These are phyloP conservation scores for Phoeniculus purpureus DNA, from an alignment of 2,797 vertebrate genomes.

Conservation along the genomic window DNA sequence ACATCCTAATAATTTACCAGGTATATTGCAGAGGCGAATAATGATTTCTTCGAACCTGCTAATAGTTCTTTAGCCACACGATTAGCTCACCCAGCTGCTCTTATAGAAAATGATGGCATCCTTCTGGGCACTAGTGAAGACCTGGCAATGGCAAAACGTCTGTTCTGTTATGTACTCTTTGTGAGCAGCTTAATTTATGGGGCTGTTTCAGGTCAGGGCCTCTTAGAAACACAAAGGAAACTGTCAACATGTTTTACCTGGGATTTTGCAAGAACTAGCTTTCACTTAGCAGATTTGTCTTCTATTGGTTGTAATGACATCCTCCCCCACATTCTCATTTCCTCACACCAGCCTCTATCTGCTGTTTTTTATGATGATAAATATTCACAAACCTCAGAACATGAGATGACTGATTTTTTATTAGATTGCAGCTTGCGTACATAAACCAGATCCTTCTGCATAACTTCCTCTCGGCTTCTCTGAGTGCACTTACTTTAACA, in stretches of 20 bases:
- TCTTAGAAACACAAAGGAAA: constrained; percentile 9
- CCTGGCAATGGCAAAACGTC: background rate
- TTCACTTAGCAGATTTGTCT: background rate
- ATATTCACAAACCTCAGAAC: background rate
- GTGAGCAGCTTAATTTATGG: constrained; percentile 14
- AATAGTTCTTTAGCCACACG: background rate
- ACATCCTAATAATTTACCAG: background rate
- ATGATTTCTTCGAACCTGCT: background rate
- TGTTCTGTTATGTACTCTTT: background rate
- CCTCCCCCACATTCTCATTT: background rate
- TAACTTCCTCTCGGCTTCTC: background rate
- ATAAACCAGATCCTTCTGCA: background rate
- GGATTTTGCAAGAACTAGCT: background rate
- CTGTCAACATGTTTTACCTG: constrained; percentile 1
- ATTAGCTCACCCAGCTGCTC: constrained; percentile 1
- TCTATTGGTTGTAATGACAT: background rate
- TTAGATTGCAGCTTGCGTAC: background rate
- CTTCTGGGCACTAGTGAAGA: background rate
- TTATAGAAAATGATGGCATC: constrained; percentile 1
- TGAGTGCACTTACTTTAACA: background rate
- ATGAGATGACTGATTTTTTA: background rate
- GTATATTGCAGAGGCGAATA: background rate
- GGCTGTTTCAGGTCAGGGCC: background rate
- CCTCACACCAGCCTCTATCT: background rate
- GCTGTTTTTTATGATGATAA: background rate